Evolutionary conservation across 2,113 vertebrate species (phyloP).

Genomic region (Cavia porcellus): DNA sequence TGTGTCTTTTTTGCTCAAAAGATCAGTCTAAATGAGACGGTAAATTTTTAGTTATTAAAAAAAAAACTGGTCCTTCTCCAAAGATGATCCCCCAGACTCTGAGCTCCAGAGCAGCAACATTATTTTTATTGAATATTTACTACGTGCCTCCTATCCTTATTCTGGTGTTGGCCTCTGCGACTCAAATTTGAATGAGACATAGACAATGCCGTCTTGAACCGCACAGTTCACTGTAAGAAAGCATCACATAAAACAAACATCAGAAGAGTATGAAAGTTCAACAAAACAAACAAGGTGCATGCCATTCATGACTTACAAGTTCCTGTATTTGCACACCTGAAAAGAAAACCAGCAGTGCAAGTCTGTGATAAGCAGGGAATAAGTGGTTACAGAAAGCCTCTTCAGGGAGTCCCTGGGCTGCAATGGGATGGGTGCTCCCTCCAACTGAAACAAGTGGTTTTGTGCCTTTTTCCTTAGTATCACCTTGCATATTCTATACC

Average conservation of each 20-base stretch:
- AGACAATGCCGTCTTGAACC: not conserved
- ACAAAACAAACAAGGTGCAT: not conserved
- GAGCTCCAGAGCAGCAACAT: not conserved
- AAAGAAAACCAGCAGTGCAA: not conserved
- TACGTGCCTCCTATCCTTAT: not conserved
- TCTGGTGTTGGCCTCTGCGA: not conserved
- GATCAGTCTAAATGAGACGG: not conserved
- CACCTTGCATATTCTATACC: not conserved
- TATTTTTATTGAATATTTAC: constrained; percentile 50
- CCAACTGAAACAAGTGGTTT: not conserved
- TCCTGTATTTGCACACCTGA: not conserved
- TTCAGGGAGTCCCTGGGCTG: not conserved
- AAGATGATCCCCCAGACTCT: not conserved
- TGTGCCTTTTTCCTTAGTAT: not conserved
- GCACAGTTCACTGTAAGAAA: constrained; percentile 32
- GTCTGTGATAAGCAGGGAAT: not conserved
- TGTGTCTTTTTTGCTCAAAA: not conserved
- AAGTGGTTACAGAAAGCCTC: not conserved
- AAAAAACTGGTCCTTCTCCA: not conserved
- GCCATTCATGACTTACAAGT: not conserved
- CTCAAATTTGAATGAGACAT: not conserved
- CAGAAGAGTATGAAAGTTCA: not conserved
- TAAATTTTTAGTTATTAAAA: not conserved
- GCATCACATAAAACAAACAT: not conserved
- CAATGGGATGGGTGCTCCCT: not conserved